These are phyloP conservation scores for Harpagoxenus sublaevis DNA, from an alignment of 2,888 invertebrate genomes.

Conservation along the genomic window DNA sequence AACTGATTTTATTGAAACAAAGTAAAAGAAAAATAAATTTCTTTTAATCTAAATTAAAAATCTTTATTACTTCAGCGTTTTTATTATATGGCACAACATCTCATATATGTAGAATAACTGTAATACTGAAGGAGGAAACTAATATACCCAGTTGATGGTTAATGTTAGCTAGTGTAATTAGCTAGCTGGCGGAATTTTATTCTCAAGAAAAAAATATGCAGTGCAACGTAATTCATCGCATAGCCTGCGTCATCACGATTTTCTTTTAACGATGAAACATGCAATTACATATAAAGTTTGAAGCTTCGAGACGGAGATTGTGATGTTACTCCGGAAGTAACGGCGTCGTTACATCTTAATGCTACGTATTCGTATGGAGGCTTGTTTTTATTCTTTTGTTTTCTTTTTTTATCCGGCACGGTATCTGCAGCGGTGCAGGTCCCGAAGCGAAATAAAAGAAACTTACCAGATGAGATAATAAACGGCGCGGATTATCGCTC, in stretches of 20 bases:
- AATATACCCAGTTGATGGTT: background rate
- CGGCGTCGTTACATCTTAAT: conserved; percentile 59
- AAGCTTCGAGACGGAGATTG: conserved; percentile 22
- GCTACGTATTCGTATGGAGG: conserved; percentile 17
- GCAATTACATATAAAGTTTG: conserved; percentile 26
- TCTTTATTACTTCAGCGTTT: background rate
- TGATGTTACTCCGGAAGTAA: conserved; percentile 40
- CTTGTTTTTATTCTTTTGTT: background rate
- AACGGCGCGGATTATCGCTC: conserved; percentile 30
- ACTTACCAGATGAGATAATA: conserved; percentile 50
- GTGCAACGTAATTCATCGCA: background rate
- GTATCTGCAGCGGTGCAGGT: background rate
- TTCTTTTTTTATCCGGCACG: conserved; percentile 15
- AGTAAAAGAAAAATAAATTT: background rate
- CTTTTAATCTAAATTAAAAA: background rate
- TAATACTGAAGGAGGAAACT: background rate
- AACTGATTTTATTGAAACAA: background rate
- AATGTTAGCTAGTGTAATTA: background rate
- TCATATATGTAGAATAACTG: background rate
- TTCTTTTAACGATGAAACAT: conserved; percentile 5
- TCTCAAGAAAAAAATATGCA: background rate
- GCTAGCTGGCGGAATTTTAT: background rate
- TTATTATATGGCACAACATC: too few species aligned
- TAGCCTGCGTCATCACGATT: background rate
- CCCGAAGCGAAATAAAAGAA: conserved; percentile 16